These are phyloP conservation scores for Probaryconus sp. DNA, from an alignment of 1,140 invertebrate species.

Conservation along the genomic window DNA sequence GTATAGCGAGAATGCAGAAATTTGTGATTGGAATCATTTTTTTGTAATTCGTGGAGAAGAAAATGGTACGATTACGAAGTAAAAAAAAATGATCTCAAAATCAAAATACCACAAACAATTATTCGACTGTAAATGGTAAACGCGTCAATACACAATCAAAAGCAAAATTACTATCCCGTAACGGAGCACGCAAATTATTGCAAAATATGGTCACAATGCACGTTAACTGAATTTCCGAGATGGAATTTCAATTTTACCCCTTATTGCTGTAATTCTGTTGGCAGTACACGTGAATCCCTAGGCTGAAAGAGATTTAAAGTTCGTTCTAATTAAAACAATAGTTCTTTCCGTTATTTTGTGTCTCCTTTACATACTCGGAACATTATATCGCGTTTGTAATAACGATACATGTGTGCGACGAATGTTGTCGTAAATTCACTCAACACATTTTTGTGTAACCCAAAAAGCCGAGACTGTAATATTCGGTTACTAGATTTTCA, in stretches of 20 bases:
- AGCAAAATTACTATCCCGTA: conserved; percentile 16
- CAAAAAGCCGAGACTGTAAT: too few species aligned
- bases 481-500: too few species aligned
- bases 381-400: too few species aligned
- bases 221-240: conserved; percentile 35
- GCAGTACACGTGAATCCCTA: conserved; percentile 14
- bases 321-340: conserved; percentile 33
- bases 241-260: conserved; percentile 49
- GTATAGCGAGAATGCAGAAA: too few species aligned
- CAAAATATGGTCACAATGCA: conserved; percentile 35
- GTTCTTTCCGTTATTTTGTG: too few species aligned
- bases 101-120: conserved; percentile 1
- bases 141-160: conserved; percentile 17
- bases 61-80: conserved; percentile 52
- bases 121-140: neutral
- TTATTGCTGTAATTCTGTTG: conserved; percentile 48
- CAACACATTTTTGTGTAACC: too few species aligned
- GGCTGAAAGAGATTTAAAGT: conserved; percentile 36
- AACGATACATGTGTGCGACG: too few species aligned
- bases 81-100: conserved; percentile 5
- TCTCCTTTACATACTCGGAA: too few species aligned
- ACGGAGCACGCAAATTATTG: conserved; percentile 31
- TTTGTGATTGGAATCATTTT: too few species aligned
- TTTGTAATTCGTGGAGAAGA: too few species aligned
- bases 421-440: too few species aligned